These are phyloP conservation scores for Pseudorectes ferrugineus DNA, from an alignment of 2,113 vertebrate species.

Conservation along the genomic window DNA sequence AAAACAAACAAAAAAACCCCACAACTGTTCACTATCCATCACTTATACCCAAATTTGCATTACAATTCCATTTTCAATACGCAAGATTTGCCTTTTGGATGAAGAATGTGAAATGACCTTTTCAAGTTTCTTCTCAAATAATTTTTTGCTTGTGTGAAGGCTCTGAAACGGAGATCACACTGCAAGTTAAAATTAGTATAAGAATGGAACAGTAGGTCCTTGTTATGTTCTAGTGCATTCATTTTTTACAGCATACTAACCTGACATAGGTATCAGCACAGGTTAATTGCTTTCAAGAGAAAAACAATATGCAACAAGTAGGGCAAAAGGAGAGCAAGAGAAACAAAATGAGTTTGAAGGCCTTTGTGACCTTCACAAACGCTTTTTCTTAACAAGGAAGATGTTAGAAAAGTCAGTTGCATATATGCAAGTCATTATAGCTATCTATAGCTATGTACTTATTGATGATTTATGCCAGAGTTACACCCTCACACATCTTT, in stretches of 20 bases:
- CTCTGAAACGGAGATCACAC: background rate
- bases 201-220: background rate
- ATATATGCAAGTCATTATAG: background rate
- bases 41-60: background rate
- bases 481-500: background rate
- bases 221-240: background rate
- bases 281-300: slow-evolving; percentile 21
- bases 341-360: slow-evolving; percentile 1
- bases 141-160: background rate
- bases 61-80: background rate
- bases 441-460: background rate
- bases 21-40: background rate
- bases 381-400: background rate
- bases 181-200: background rate
- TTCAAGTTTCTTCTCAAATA: background rate
- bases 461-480: background rate
- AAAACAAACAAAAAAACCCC: background rate
- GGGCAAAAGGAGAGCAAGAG: background rate
- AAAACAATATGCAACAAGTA: background rate
- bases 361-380: background rate
- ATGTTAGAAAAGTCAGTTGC: background rate
- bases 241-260: background rate
- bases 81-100: background rate
- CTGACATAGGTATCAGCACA: background rate
- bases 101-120: background rate